Evolutionary conservation across 2,888 invertebrate genomes (phyloP).

Genomic region (Rhimphoctona megacephalus): DNA sequence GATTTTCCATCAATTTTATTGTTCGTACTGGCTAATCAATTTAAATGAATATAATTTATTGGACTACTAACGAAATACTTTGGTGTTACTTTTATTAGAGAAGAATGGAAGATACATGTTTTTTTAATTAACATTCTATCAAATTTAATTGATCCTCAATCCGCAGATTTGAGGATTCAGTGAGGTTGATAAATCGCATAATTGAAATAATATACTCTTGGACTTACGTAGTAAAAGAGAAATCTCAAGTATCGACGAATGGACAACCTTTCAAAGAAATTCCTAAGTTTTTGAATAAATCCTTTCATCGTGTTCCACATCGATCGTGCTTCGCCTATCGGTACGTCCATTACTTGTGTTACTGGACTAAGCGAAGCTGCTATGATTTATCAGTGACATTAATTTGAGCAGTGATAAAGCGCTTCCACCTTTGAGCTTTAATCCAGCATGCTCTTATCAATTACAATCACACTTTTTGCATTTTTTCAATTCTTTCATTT

Average conservation of each 20-base stretch:
- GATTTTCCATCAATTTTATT: background rate
- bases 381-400: constrained; percentile 56
- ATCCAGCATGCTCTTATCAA: constrained; percentile 47
- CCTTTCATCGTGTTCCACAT: constrained; percentile 72
- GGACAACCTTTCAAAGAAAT: constrained; percentile 75
- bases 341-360: constrained; percentile 68
- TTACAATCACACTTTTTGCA: constrained; percentile 24
- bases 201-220: constrained; percentile 42
- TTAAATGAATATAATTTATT: background rate
- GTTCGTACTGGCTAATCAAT: background rate
- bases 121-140: background rate
- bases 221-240: constrained; percentile 80
- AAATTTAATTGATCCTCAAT: background rate
- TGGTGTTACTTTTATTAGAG: background rate
- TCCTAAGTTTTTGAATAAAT: constrained; percentile 73
- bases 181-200: constrained; percentile 18
- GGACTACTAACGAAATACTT: background rate
- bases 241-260: constrained; percentile 75
- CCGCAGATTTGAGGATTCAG: background rate
- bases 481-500: constrained; percentile 38
- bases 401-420: constrained; percentile 27
- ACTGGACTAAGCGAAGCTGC: constrained; percentile 50
- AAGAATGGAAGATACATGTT: background rate
- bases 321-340: constrained; percentile 68
- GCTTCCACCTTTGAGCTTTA: constrained; percentile 36